Conservation (phyloP, 2,888 invertebrate species). For the Clostera curtula region DNA sequence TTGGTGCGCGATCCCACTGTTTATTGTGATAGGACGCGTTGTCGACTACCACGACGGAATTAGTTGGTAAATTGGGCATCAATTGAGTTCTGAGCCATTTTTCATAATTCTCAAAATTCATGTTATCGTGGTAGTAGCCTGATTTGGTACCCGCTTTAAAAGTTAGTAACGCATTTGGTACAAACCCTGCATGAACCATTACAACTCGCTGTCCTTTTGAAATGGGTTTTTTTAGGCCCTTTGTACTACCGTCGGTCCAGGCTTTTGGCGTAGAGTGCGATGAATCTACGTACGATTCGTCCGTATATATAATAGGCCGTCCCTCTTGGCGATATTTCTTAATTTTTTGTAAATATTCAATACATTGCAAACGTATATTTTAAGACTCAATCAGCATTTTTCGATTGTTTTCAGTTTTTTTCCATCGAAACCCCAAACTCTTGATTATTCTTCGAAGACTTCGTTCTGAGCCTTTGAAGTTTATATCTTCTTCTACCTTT, state of each 20-base stretch:
- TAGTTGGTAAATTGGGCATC: constrained; percentile 21
- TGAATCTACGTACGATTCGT: constrained; percentile 7
- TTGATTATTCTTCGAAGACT: constrained; percentile 1
- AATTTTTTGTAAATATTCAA: constrained; percentile 3
- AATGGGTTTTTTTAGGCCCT: constrained; percentile 12
- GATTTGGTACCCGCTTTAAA: constrained; percentile 1
- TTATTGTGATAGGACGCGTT: constrained; percentile 26
- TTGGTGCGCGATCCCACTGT: constrained; percentile 12
- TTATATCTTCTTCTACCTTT: not conserved
- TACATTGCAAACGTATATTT: constrained; percentile 5
- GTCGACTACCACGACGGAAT: constrained; percentile 20
- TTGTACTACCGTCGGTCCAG: constrained; percentile 6
- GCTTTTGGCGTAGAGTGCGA: constrained; percentile 4
- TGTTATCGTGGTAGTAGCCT: constrained; percentile 20
- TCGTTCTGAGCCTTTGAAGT: constrained; percentile 1
- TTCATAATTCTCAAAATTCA: constrained; percentile 19
- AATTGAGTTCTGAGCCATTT: constrained; percentile 24
- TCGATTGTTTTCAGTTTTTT: constrained; percentile 2
- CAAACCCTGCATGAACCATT: constrained; percentile 22
- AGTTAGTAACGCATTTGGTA: too few species aligned
- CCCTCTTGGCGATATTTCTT: too few species aligned
- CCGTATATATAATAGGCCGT: constrained; percentile 2
- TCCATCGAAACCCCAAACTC: constrained; percentile 2
- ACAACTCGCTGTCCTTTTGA: constrained; percentile 14
- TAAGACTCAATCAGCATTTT: constrained; percentile 5